A percentile compares a stretch with the other conserved stretches of the same genome.
Conservation (phyloP, 1,140 invertebrate species). For the Aphidius ervi region DNA sequence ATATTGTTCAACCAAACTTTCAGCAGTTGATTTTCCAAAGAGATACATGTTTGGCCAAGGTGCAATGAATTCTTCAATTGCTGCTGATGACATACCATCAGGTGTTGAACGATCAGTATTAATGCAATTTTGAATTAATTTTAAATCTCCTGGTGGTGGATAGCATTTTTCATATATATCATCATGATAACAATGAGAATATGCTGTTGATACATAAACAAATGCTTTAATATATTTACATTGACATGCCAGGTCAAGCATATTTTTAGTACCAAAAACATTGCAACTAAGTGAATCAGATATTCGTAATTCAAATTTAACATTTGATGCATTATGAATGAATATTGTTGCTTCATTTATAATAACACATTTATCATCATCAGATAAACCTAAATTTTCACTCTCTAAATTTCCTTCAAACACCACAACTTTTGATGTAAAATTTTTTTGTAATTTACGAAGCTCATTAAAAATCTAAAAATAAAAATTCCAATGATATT, state of each 20-base stretch:
- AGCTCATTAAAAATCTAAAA: slow-evolving; percentile 53
- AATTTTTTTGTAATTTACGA: slow-evolving; percentile 48
- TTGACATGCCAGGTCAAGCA: slow-evolving; percentile 59
- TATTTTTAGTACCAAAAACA: slow-evolving; percentile 59
- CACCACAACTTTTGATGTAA: slow-evolving; percentile 59
- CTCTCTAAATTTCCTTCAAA: slow-evolving; percentile 66
- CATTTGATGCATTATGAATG: slow-evolving; percentile 84
- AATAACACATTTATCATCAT: slow-evolving; percentile 58
- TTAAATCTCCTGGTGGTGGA: slow-evolving; percentile 43
- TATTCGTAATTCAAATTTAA: slow-evolving; percentile 82
- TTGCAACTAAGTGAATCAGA: slow-evolving; percentile 62
- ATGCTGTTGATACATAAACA: slow-evolving; percentile 39
- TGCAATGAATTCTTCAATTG: slow-evolving; percentile 45
- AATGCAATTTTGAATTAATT: slow-evolving; percentile 50
- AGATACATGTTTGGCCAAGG: slow-evolving; percentile 58
- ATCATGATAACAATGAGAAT: slow-evolving; percentile 41
- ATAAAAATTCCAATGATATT: too few relatives aligned
- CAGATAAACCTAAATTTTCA: slow-evolving; percentile 65
- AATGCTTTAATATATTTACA: slow-evolving; percentile 51
- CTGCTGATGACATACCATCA: slow-evolving; percentile 33
- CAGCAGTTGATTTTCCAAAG: slow-evolving; percentile 60
- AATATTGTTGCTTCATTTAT: slow-evolving; percentile 65
- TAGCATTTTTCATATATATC: slow-evolving; percentile 58
- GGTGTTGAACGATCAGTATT: slow-evolving; percentile 24
- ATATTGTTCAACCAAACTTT: slow-evolving; percentile 55